phyloP scores from a whole-genome alignment of 1,140 invertebrate genomes.

The Vanessa tameamea region DNA sequence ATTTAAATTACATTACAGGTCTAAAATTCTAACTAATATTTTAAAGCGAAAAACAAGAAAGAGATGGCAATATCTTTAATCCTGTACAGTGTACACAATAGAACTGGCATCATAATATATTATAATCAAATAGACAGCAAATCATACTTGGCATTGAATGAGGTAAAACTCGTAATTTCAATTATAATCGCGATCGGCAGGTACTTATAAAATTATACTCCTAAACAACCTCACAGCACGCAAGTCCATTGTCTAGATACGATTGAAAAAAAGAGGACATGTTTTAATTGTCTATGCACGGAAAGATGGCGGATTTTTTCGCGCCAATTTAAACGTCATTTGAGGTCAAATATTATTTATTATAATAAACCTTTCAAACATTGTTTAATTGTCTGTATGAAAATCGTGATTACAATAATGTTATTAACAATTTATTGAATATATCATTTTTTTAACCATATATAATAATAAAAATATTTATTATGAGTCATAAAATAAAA shows the following conservation, averaged over 20 bases:
- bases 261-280: constrained; percentile 19
- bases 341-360: constrained; percentile 3
- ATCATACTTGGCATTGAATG: constrained; percentile 16
- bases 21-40: too few species aligned
- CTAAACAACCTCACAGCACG: constrained; percentile 19
- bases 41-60: too few species aligned
- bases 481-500: too few species aligned
- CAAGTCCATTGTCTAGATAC: constrained; percentile 27
- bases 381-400: not conserved
- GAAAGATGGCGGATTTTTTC: constrained; percentile 25
- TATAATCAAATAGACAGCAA: constrained; percentile 3
- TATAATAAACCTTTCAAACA: not conserved
- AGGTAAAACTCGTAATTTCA: constrained; percentile 8
- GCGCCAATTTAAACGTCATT: constrained; percentile 21
- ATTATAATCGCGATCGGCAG: constrained; percentile 18
- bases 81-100: too few species aligned
- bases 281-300: constrained; percentile 27
- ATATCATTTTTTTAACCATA: too few species aligned
- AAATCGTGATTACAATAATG: too few species aligned
- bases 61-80: too few species aligned
- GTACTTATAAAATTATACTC: constrained; percentile 22
- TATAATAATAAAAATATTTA: too few species aligned
- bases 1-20: too few species aligned
- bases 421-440: too few species aligned
- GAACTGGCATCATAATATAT: not conserved